Percentiles rank a stretch among this genome's conserved stretches.
Conservation (phyloP, 2,113 vertebrate species). For the Tinamus guttatus region DNA sequence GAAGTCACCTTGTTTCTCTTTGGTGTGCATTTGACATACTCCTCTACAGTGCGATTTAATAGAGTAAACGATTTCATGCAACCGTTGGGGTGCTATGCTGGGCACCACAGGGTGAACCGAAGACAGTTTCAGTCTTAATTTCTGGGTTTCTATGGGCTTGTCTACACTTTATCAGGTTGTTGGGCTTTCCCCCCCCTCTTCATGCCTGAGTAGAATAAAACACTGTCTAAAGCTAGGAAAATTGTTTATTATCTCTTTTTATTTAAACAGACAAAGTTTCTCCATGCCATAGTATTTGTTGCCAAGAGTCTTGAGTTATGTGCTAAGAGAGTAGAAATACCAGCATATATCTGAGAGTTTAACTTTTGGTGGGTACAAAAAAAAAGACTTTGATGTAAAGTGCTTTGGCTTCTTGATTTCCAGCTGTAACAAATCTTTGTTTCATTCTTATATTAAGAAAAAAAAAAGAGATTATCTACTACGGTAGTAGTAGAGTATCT, state of each 20-base stretch:
- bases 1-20: not conserved
- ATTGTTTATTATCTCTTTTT: not conserved
- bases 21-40: not conserved
- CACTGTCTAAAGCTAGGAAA: not conserved
- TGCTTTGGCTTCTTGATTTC: conserved; percentile 56
- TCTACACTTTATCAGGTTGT: not conserved
- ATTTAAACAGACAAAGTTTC: not conserved
- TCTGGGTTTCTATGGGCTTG: not conserved
- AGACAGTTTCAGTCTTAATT: not conserved
- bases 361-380: conserved; percentile 39
- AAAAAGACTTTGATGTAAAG: conserved; percentile 46
- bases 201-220: not conserved
- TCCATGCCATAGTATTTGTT: not conserved
- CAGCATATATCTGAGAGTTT: conserved; percentile 34
- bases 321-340: conserved; percentile 15
- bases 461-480: conserved; percentile 56
- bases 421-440: conserved; percentile 43
- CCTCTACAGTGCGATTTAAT: not conserved
- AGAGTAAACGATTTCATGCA: not conserved
- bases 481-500: not conserved
- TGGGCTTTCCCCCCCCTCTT: not conserved
- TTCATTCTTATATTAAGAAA: conserved; percentile 3
- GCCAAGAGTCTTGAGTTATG: conserved; percentile 24
- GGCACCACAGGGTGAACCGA: not conserved
- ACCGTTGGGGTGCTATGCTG: not conserved